Percentiles rank a stretch among this genome's conserved stretches.
Evolutionary conservation across 2,888 invertebrate genomes (phyloP).

Genomic region (Drosophila subquinaria): DNA sequence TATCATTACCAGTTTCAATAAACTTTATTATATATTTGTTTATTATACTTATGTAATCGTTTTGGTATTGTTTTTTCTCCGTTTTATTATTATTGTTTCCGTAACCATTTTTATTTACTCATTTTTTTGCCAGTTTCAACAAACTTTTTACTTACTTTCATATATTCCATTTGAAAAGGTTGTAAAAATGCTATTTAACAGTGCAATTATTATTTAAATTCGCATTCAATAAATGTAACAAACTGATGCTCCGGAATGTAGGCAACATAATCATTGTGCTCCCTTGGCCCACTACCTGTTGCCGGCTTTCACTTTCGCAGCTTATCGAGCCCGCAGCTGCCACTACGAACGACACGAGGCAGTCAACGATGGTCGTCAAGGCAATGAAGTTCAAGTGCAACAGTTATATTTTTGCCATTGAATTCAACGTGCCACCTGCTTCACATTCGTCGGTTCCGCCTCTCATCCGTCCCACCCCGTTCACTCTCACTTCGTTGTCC

Average conservation of each 20-base stretch:
- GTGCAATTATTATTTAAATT: neutral
- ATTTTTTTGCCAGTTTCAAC: neutral
- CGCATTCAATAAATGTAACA: neutral
- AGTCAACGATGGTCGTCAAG: slow-evolving; percentile 48
- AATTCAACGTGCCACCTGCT: slow-evolving; percentile 18
- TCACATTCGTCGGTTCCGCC: slow-evolving; percentile 16
- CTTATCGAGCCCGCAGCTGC: slow-evolving; percentile 23
- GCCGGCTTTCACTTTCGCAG: slow-evolving; percentile 77
- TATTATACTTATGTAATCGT: too few species aligned
- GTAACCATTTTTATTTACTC: too few species aligned
- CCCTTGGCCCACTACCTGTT: slow-evolving; percentile 65
- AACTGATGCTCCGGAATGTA: slow-evolving; percentile 19
- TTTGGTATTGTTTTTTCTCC: neutral
- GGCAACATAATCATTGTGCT: slow-evolving; percentile 30
- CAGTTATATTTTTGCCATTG: slow-evolving; percentile 57
- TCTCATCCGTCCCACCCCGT: neutral
- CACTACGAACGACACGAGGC: slow-evolving; percentile 27
- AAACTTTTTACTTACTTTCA: neutral
- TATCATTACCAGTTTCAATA: neutral
- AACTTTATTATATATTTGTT: neutral
- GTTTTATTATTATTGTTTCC: too few species aligned
- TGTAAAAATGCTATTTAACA: neutral
- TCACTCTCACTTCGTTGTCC: neutral
- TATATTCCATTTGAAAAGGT: neutral
- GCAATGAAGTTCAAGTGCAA: slow-evolving; percentile 83